Conservation (phyloP, 1,140 invertebrate species). For the Rhagoletis zephyria region DNA sequence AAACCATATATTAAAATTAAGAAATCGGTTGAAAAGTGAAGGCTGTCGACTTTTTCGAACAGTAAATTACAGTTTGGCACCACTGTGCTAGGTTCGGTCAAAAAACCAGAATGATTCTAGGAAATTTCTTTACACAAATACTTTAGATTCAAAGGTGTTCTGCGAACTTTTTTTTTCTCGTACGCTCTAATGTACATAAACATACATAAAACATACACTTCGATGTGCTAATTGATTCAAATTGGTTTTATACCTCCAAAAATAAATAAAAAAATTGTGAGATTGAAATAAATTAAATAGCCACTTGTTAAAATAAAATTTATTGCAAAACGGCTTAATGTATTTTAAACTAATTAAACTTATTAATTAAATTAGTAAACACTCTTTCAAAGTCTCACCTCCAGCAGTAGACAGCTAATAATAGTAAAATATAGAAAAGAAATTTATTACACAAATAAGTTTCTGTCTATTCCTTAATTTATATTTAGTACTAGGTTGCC, state of each 20-base stretch:
- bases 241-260: neutral
- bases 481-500: neutral
- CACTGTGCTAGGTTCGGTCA: too few species aligned
- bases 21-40: too few species aligned
- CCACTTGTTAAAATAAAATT: neutral
- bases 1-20: too few species aligned
- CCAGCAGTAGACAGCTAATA: neutral
- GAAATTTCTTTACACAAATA: too few species aligned
- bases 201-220: too few species aligned
- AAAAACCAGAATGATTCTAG: too few species aligned
- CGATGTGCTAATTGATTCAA: neutral
- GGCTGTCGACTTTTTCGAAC: too few species aligned
- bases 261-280: neutral
- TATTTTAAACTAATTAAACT: slow-evolving; percentile 20
- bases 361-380: neutral
- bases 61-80: too few species aligned
- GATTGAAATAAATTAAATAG: neutral
- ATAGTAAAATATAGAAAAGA: neutral
- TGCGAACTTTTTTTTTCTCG: too few species aligned
- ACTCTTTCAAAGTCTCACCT: slow-evolving; percentile 7
- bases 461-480: neutral
- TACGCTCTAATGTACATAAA: too few species aligned
- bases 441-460: neutral
- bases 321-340: neutral
- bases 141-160: too few species aligned